These are phyloP conservation scores for Varroa destructor DNA, from an alignment of 1,140 invertebrate genomes.

Conservation along the genomic window DNA sequence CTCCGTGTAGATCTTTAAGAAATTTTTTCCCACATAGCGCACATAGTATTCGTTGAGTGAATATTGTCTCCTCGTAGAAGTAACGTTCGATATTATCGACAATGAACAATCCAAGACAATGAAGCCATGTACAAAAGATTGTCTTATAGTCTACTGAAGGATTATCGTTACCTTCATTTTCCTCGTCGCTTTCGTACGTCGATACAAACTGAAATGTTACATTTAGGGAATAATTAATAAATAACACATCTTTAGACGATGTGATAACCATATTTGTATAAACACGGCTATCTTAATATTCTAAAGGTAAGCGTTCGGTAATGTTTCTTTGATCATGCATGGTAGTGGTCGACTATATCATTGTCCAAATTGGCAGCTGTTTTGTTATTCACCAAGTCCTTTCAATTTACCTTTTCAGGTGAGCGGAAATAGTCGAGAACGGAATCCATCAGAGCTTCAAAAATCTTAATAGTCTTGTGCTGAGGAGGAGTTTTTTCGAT, in stretches of 20 bases:
- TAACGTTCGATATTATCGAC: background rate
- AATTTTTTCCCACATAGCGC: slow-evolving; percentile 18
- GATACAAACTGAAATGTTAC: too few species aligned
- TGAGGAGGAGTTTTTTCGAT: background rate
- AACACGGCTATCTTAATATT: too few species aligned
- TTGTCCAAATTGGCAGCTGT: too few species aligned
- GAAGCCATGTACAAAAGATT: background rate
- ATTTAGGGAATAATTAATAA: too few species aligned
- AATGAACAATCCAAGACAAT: background rate
- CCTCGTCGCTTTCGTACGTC: too few species aligned
- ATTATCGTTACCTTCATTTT: background rate
- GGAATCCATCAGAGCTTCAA: background rate
- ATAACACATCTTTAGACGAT: too few species aligned
- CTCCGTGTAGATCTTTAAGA: background rate
- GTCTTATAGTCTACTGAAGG: background rate
- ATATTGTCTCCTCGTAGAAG: slow-evolving; percentile 7
- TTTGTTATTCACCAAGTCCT: too few species aligned
- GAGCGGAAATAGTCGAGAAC: background rate
- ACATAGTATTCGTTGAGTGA: slow-evolving; percentile 9
- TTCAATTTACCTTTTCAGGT: background rate
- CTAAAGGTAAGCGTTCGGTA: too few species aligned
- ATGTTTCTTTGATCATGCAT: too few species aligned
- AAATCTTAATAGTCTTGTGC: slow-evolving; percentile 20
- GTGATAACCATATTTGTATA: too few species aligned
- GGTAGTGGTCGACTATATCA: too few species aligned